A percentile compares a stretch with the other conserved stretches of the same genome.
phyloP scores from a whole-genome alignment of 2,797 vertebrate genomes.

The Syngnathus rostellatus region DNA sequence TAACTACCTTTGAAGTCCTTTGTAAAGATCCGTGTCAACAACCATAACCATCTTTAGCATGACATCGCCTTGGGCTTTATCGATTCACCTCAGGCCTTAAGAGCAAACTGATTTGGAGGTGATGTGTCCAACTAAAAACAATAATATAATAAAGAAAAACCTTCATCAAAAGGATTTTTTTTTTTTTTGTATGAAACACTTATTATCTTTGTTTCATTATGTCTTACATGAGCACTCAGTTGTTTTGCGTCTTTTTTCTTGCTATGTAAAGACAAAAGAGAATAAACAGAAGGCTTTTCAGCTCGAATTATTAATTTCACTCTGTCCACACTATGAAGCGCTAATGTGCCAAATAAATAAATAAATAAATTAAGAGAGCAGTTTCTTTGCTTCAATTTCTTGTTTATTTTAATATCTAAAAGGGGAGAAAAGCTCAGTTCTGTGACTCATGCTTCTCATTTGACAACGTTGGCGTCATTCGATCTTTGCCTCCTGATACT shows the following conservation, averaged over 20 bases:
- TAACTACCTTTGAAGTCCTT: constrained; percentile 57
- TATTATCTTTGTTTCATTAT: not conserved
- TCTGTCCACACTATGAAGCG: not conserved
- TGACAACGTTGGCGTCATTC: not conserved
- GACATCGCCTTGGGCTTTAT: constrained; percentile 58
- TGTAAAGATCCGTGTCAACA: constrained; percentile 50
- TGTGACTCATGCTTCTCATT: no score
- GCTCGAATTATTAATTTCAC: not conserved
- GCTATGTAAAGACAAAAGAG: not conserved
- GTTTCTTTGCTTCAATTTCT: no score
- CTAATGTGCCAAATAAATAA: no score
- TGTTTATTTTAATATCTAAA: no score
- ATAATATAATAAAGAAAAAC: not conserved
- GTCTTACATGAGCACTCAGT: not conserved
- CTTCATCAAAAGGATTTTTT: not conserved
- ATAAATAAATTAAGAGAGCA: no score
- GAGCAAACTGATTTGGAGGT: constrained; percentile 11
- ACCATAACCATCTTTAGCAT: constrained; percentile 58
- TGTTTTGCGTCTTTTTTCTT: not conserved
- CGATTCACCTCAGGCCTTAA: constrained; percentile 55
- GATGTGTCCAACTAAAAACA: not conserved
- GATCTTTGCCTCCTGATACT: not conserved
- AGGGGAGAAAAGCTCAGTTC: no score
- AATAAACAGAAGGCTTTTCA: not conserved
- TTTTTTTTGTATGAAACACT: not conserved